Evolutionary conservation across 2,113 vertebrate genomes (phyloP).

Genomic region (Eurystomus gularis): DNA sequence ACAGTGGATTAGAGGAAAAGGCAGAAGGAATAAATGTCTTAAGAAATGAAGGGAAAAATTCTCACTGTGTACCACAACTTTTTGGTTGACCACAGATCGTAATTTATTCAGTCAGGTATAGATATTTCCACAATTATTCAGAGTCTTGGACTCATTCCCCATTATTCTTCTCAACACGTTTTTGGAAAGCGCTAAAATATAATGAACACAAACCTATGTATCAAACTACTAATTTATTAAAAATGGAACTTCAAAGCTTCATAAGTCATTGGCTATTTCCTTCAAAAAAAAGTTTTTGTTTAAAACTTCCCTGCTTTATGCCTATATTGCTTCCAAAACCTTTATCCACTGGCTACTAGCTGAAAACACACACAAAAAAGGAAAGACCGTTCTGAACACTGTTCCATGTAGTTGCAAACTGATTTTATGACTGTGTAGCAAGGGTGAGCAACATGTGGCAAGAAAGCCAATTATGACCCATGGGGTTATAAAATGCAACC

Average conservation of each 20-base stretch:
- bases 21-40: not conserved
- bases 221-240: not conserved
- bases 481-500: not conserved
- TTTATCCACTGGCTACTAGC: not conserved
- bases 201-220: not conserved
- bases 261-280: not conserved
- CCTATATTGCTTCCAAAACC: not conserved
- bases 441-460: not conserved
- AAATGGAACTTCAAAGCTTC: not conserved
- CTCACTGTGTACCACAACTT: not conserved
- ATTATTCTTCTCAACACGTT: not conserved
- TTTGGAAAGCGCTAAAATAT: not conserved
- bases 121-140: slow-evolving; percentile 14
- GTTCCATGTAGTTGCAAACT: not conserved
- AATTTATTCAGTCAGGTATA: not conserved
- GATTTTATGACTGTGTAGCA: not conserved
- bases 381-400: not conserved
- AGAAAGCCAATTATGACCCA: not conserved
- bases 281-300: not conserved
- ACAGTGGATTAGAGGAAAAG: not conserved
- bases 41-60: not conserved
- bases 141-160: not conserved
- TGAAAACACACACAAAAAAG: not conserved
- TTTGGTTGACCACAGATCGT: not conserved
- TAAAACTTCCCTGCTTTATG: not conserved